phyloP scores from a whole-genome alignment of 1,140 invertebrate genomes.

The Aphelinus atriplicis region DNA sequence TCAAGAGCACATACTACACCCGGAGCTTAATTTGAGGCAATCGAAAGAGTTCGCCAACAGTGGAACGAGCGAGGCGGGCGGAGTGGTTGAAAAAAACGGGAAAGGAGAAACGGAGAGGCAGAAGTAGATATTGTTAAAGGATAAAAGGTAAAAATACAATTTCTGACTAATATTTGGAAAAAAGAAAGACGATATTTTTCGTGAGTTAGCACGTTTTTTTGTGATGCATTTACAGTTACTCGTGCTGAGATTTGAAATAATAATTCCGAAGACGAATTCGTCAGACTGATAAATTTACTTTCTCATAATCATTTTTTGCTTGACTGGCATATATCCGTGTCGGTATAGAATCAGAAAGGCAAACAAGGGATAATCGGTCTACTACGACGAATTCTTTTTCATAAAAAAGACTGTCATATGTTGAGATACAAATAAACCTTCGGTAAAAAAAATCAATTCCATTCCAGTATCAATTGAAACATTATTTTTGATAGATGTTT shows the following conservation, averaged over 20 bases:
- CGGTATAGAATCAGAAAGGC: neutral
- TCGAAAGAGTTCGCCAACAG: conserved; percentile 40
- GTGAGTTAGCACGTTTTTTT: neutral
- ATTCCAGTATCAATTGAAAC: too few species aligned
- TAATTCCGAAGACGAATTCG: conserved; percentile 28
- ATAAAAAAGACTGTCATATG: too few species aligned
- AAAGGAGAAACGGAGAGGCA: neutral
- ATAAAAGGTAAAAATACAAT: conserved; percentile 28
- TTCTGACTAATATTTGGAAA: conserved; percentile 26
- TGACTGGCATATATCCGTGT: neutral
- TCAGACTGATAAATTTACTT: conserved; percentile 3
- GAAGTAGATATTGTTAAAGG: conserved; percentile 2
- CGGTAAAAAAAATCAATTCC: too few species aligned
- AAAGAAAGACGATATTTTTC: conserved; percentile 13
- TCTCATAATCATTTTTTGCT: conserved; percentile 10
- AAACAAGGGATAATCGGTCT: too few species aligned
- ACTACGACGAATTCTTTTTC: too few species aligned
- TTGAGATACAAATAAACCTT: too few species aligned
- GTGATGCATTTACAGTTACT: neutral
- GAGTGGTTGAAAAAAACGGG: neutral
- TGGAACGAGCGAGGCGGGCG: neutral
- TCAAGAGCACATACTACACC: conserved; percentile 30
- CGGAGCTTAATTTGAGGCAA: conserved; percentile 44
- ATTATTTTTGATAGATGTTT: too few species aligned
- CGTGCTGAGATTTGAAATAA: neutral